phyloP scores from a whole-genome alignment of 2,797 vertebrate genomes.

The Alfaro cultratus region DNA sequence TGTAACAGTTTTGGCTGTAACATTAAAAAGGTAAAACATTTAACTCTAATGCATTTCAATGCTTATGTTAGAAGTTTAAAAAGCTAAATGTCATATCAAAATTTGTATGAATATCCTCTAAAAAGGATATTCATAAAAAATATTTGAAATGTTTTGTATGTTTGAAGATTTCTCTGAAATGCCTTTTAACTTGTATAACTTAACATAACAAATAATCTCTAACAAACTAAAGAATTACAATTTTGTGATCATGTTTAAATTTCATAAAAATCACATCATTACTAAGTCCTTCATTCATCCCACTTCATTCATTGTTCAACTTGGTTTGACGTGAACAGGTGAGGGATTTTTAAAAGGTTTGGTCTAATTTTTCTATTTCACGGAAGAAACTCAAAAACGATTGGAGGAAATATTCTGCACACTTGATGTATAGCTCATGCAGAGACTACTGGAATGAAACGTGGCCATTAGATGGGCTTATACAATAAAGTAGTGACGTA shows the following conservation, averaged over 20 bases:
- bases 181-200: not conserved
- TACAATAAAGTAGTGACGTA: constrained; percentile 95
- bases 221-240: not conserved
- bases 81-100: not conserved
- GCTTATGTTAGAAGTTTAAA: not conserved
- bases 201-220: not conserved
- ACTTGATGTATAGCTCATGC: constrained; percentile 40
- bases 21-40: not conserved
- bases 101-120: not conserved
- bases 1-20: not conserved
- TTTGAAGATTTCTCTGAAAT: not conserved
- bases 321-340: not conserved
- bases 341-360: not conserved
- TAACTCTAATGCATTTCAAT: not conserved
- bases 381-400: not conserved
- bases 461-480: constrained; percentile 88
- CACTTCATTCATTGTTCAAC: not conserved
- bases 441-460: constrained; percentile 10
- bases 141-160: not conserved
- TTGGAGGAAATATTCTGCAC: constrained; percentile 43
- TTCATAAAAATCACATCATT: not conserved
- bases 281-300: not conserved
- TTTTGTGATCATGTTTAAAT: not conserved
- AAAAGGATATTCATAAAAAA: not conserved
- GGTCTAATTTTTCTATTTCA: not conserved